Evolutionary conservation across 2,113 vertebrate species (phyloP), one percentile per base, ranked within the genome.

Genomic region (Canis aureus): DNA sequence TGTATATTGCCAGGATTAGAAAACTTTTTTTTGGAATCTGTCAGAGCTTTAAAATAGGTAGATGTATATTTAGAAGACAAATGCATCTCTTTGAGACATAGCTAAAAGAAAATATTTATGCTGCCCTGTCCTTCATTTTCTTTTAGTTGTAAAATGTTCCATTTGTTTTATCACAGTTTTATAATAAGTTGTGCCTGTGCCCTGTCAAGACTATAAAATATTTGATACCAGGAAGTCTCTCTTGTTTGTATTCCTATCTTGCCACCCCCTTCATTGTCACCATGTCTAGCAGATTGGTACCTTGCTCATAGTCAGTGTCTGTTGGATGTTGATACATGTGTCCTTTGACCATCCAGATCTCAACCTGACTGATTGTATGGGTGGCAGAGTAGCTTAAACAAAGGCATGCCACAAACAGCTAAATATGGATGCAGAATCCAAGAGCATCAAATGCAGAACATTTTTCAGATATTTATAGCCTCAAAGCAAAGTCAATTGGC

Each of bases 401-500:
- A 98, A 98, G 98, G 97, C 97, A 98, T 98, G 98, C 97, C 95
- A 84, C 97, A 98, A 98, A 92, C 98, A 98, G 97, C 98, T 99
- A 98, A 99, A 98, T 98, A 98, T 98, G 98, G 98, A 98, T 98
- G 98, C 95, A 98, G 97, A 98, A 98, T 97, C 98, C 91, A 95
- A 97, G 98, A 98, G 98, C 98, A 98, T 98, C 98, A 98, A 98
- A 98, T 98, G 98, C 94, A 97, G 93, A 98, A 97, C 97, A 97
- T 97, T 97, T 98, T 97, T 96, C 96, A 95, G 97, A 98, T 99
- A 98, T 98, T 99, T 98, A 98, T 98, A 98, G 98, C 98, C 98
- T 98, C 97, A 97, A 98, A 98, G 98, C 97, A 97, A 98, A 99
- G 98, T 98, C 98, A 98, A 98, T 98, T 98, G 98, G 98, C 98